phyloP scores from a whole-genome alignment of 2,113 vertebrate species.

The Cervus canadensis region DNA sequence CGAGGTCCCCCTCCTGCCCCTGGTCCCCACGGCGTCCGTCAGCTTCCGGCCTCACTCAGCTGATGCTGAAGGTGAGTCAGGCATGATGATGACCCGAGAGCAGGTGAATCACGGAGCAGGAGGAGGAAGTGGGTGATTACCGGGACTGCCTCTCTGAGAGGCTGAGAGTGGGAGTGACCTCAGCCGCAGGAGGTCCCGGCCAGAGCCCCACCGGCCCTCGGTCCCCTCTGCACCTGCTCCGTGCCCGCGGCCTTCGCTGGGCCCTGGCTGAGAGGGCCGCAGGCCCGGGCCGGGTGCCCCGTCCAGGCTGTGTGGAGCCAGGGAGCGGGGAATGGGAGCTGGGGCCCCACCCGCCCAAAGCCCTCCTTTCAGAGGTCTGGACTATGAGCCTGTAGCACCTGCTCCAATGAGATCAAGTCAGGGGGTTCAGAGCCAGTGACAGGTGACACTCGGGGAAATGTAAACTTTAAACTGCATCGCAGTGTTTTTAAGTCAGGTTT shows the following conservation, averaged over 20 bases:
- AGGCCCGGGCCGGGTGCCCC: not conserved
- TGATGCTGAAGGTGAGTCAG: too few relatives aligned
- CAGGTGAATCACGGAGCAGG: too few relatives aligned
- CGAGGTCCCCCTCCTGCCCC: too few relatives aligned
- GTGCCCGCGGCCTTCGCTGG: not conserved
- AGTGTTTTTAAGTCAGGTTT: not conserved
- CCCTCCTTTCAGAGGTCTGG: not conserved
- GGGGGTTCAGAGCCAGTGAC: too few relatives aligned
- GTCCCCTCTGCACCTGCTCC: not conserved
- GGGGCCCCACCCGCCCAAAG: fast-evolving
- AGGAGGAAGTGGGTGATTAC: too few relatives aligned
- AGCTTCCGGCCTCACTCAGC: too few relatives aligned
- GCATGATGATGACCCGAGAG: too few relatives aligned
- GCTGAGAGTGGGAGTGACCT: not conserved
- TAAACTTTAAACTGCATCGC: fast-evolving
- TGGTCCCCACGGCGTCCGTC: too few relatives aligned
- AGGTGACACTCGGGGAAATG: fast-evolving
- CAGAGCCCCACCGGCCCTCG: fast-evolving
- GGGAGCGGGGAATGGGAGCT: not conserved
- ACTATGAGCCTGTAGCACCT: fast-evolving
- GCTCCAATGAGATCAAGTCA: fast-evolving
- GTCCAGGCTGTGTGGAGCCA: fast-evolving
- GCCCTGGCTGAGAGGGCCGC: not conserved
- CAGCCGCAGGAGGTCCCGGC: too few relatives aligned
- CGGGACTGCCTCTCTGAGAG: too few relatives aligned